Conservation (phyloP, 2,113 vertebrate genomes). For the Acrocephalus arundinaceus region DNA sequence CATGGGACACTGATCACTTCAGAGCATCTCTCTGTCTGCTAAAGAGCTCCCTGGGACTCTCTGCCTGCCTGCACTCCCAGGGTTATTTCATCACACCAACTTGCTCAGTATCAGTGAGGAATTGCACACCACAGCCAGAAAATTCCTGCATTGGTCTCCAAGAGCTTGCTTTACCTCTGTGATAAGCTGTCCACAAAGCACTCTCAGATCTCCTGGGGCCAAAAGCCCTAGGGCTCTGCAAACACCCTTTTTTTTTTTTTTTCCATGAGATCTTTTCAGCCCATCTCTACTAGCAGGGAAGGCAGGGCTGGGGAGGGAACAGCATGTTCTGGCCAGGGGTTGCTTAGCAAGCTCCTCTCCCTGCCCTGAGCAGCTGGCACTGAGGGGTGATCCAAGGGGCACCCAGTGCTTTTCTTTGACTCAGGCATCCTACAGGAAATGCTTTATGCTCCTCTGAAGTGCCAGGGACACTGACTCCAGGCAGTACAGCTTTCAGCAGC, state of each 20-base stretch:
- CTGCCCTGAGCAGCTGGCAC: conserved; percentile 21
- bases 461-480: background rate
- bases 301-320: conserved; percentile 31
- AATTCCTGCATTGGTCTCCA: background rate
- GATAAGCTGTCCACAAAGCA: conserved; percentile 13
- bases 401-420: conserved; percentile 49
- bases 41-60: background rate
- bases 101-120: background rate
- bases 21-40: background rate
- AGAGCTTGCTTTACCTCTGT: background rate
- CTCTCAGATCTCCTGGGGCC: background rate
- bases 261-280: conserved; percentile 13
- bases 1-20: background rate
- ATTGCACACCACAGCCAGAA: background rate
- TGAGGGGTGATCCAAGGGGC: conserved; percentile 50
- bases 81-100: background rate
- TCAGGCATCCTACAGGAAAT: conserved; percentile 29
- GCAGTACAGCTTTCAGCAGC: background rate
- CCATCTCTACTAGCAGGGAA: background rate
- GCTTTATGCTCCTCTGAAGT: conserved; percentile 46
- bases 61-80: background rate
- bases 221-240: background rate
- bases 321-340: conserved; percentile 6
- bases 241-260: background rate
- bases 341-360: conserved; percentile 58